Base-by-base conservation (phyloP, 2,113 vertebrate species). In the Hippocampus mohnikei region DNA sequence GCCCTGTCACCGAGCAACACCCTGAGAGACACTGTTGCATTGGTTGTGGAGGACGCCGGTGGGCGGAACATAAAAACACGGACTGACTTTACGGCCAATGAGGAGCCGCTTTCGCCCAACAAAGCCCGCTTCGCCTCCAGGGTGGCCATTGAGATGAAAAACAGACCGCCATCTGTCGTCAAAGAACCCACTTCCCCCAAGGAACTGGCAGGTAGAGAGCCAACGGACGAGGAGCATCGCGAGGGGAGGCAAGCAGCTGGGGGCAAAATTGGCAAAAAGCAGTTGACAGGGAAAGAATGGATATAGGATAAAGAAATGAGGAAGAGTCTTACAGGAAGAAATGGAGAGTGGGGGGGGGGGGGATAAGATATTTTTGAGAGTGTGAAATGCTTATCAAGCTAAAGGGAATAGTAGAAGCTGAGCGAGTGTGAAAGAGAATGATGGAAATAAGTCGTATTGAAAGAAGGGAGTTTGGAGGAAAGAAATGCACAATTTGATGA, bases 111-210 rank as follows among this genome's bases (percentile, higher is more conserved):
- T 37, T 91, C 90, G 2, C 92, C 92, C 55, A 87, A 84, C 48
- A 89, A 91, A 70, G 70, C 84, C 58, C 89, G 87, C 69, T 90
- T 87, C 76, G 87, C 89, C 62, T 90, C 90, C 71, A 89, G 91
- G 83, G 90, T 90, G n/a, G 87, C 88, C 78, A 87, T 90, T 52
- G 91, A 93, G 85, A 91, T 92, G 83, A 92, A 88, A 81, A 89
- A 85, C 78, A 85, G 87, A 67, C 75, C 87, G 23, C 62, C 84
- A 74, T 89, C 91, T 67, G 79, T 90, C 61, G 78, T 89, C 76
- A 92, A 92, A 85, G 93, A 93, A 44, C 78, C 82, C 78, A 87
- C 79, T 33, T 87, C 89, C 72, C 82, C 85, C 80, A 87, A 84
- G 72, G 91, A 92, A 56, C 77, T 81, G 62, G 81, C 83, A 81